These are phyloP conservation scores for Dasysyrphus tricinctus DNA, from an alignment of 2,888 invertebrate genomes.

Conservation along the genomic window DNA sequence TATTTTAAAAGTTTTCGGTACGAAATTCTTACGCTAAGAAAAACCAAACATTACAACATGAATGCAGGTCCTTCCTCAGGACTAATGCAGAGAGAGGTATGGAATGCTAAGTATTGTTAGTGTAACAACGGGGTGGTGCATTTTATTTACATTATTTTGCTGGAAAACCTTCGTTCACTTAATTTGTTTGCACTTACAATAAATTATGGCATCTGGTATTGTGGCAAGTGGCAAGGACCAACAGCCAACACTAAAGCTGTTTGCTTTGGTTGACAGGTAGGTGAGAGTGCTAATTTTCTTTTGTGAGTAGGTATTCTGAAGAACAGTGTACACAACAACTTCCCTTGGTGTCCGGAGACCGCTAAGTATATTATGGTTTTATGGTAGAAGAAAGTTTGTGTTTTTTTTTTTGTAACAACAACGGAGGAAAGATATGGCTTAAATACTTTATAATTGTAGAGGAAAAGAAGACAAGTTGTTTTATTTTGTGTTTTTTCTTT, in stretches of 20 bases:
- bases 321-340: constrained; percentile 33
- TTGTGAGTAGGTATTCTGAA: constrained; percentile 33
- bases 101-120: constrained; percentile 12
- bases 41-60: background rate
- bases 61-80: background rate
- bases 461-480: background rate
- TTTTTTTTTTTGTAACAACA: background rate
- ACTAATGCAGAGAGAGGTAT: background rate
- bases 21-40: background rate
- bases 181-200: constrained; percentile 63
- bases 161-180: constrained; percentile 25
- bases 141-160: constrained; percentile 54
- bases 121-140: constrained; percentile 22
- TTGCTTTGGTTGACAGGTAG: constrained; percentile 56
- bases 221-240: constrained; percentile 45
- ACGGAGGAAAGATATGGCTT: constrained; percentile 14
- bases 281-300: constrained; percentile 54
- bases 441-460: constrained; percentile 34
- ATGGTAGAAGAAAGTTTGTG: constrained; percentile 11
- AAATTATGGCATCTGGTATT: constrained; percentile 64
- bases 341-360: constrained; percentile 48
- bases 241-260: constrained; percentile 51
- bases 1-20: background rate
- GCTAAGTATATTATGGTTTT: constrained; percentile 41
- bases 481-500: background rate